Evolutionary conservation across 1,140 invertebrate genomes (phyloP), one percentile per base, ranked within the genome.

Genomic region (Halyomorpha halys): DNA sequence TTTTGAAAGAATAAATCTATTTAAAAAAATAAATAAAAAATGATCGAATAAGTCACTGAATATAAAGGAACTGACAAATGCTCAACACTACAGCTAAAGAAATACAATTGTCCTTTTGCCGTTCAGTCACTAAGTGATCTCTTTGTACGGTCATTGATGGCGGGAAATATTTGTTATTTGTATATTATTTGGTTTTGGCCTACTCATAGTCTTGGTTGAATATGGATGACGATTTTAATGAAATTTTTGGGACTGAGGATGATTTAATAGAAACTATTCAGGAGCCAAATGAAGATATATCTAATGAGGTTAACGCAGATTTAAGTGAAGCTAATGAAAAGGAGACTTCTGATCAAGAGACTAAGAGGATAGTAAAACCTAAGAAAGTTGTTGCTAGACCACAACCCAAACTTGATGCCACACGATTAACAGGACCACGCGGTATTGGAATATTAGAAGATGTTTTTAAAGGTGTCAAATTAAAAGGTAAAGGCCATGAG

Each of bases 401-500:
- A 39, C 76, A 81, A 53, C 82, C 84, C n/a, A 83, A 84, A 67
- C 74, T 92, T 19, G 86, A 90, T 69, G 79, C 82, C 11, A 82
- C 83, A 34, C 79, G 83, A 44, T 73, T 93, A 14, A 85, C 80
- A 61, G 84, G 87, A 3, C 81, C 83, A 3, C 82, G 89, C 71
- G 93, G 92, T 23, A 81, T 95, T 56, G 80, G 85, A 15, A 82
- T 83, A 19, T 79, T 95, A 21, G 84, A 87, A 63, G 80, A 86
- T 4, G 80, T 87, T 72, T 94, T 91, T 70, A 83, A 87, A 71
- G 82, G 87, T 70, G 84, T 92, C 45, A 88, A 89, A 74, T 90
- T 87, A 71, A 81, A 84, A 73, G 92, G 91, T 54, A 85, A 87
- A 78, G 89, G 89, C 1, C 77, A 87, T 74, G 92, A 95, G 76